Percentiles rank a stretch among this genome's conserved stretches.
phyloP scores from a whole-genome alignment of 2,797 vertebrate genomes.

The Siniperca scherzeri region DNA sequence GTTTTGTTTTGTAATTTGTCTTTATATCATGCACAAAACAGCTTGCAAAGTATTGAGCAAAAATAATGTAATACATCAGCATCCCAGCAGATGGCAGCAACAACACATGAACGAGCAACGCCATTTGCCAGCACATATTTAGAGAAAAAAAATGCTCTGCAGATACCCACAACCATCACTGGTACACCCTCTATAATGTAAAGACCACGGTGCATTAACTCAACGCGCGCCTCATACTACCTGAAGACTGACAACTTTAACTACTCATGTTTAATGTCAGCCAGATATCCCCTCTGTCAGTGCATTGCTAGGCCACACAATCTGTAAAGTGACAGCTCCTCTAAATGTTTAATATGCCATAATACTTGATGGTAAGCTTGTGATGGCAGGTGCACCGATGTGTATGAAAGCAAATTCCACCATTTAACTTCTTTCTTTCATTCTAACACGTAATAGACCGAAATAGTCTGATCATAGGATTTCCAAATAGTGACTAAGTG shows the following conservation, averaged over 20 bases:
- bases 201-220: neutral
- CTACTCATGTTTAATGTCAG: slow-evolving; percentile 24
- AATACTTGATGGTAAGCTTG: neutral
- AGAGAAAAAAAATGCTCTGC: neutral
- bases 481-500: neutral
- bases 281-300: neutral
- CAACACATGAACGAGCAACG: slow-evolving; percentile 25
- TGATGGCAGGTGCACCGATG: neutral
- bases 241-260: slow-evolving; percentile 29
- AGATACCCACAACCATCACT: neutral
- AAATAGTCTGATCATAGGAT: neutral
- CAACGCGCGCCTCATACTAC: neutral
- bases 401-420: neutral
- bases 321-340: slow-evolving; percentile 27
- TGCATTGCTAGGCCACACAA: slow-evolving; percentile 5
- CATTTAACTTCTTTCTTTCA: neutral
- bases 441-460: neutral
- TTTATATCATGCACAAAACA: neutral
- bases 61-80: slow-evolving; percentile 11
- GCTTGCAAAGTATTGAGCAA: neutral
- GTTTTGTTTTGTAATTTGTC: neutral
- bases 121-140: neutral
- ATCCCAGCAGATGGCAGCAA: slow-evolving; percentile 76
- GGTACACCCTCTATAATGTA: neutral
- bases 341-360: slow-evolving; percentile 2